A percentile compares a stretch with the other conserved stretches of the same genome.
phyloP scores from a whole-genome alignment of 1,140 invertebrate genomes.

The Papilio xuthus region DNA sequence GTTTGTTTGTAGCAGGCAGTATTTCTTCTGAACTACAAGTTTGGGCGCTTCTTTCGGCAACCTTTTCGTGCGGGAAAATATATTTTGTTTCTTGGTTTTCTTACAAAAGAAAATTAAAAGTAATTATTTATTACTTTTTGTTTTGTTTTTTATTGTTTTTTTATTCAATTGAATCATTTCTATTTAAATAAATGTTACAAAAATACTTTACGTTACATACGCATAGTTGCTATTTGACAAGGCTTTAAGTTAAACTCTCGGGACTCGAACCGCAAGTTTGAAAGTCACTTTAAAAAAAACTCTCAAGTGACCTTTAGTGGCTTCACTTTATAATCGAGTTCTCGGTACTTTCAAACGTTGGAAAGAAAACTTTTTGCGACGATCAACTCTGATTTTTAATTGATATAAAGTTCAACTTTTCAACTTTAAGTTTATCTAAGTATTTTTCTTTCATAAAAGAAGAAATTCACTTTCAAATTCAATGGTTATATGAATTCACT shows the following conservation, averaged over 20 bases:
- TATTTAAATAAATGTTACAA: no score
- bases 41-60: constrained; percentile 6
- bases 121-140: constrained; percentile 6
- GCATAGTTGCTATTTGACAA: no score
- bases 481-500: not conserved
- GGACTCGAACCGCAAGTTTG: not conserved
- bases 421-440: not conserved
- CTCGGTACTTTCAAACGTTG: constrained; percentile 18
- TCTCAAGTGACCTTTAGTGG: constrained; percentile 31
- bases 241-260: not conserved
- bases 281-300: constrained; percentile 29
- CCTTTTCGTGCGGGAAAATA: not conserved
- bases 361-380: constrained; percentile 2
- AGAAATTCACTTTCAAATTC: not conserved
- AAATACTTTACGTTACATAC: no score
- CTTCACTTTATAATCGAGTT: constrained; percentile 31
- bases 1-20: constrained; percentile 13
- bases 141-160: no score
- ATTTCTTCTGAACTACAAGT: constrained; percentile 20
- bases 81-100: constrained; percentile 19
- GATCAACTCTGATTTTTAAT: not conserved
- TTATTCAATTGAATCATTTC: no score
- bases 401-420: not conserved
- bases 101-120: constrained; percentile 13
- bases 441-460: not conserved